Percentiles rank a stretch among this genome's conserved stretches.
phyloP scores from a whole-genome alignment of 1,140 invertebrate genomes.

The Hylaeus anthracinus region DNA sequence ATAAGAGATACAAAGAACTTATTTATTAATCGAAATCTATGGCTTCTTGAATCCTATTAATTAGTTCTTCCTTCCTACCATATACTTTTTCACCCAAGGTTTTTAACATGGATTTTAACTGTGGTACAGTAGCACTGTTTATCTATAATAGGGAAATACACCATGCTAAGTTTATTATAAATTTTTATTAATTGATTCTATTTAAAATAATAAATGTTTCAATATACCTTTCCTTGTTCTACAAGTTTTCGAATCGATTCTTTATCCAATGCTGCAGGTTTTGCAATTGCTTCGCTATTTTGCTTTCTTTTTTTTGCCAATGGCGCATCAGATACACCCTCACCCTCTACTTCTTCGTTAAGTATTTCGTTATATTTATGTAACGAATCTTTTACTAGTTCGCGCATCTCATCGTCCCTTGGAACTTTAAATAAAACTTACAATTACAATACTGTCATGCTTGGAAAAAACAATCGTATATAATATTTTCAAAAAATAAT shows the following conservation, averaged over 20 bases:
- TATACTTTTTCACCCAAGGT: not conserved
- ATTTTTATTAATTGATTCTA: not conserved
- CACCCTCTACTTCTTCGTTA: not conserved
- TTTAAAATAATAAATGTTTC: not conserved
- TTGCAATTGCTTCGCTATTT: not conserved
- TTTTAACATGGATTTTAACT: constrained; percentile 1
- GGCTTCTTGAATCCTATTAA: not conserved
- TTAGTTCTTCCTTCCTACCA: constrained; percentile 24
- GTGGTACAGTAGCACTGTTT: not conserved
- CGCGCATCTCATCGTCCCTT: not conserved
- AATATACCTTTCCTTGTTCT: not conserved
- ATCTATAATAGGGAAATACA: not conserved
- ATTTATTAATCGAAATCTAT: not conserved
- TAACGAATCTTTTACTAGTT: not conserved
- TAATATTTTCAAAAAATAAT: not conserved
- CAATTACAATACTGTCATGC: not conserved
- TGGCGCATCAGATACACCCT: not conserved
- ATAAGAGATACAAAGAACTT: constrained; percentile 1
- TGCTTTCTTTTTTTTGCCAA: constrained; percentile 23
- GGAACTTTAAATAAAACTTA: constrained; percentile 29
- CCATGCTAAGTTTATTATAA: not conserved
- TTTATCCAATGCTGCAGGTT: not conserved
- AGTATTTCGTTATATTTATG: constrained; percentile 8
- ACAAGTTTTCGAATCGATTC: not conserved
- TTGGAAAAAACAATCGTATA: not conserved